Percentiles rank a stretch among this genome's conserved stretches.
phyloP scores from a whole-genome alignment of 1,140 invertebrate species.

The Tribolium castaneum region DNA sequence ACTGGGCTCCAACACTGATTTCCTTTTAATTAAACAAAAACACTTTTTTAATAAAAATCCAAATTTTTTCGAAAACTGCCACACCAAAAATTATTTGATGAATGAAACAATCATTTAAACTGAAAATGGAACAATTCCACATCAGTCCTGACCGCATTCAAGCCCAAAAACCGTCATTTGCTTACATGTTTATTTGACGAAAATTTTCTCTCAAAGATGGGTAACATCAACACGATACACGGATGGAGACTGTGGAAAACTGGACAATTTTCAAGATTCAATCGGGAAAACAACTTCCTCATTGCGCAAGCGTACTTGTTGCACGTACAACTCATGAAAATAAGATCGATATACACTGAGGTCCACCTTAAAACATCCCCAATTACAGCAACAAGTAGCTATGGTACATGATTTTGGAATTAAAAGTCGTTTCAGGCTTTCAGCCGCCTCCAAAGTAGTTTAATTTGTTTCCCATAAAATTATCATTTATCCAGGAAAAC shows the following conservation, averaged over 20 bases:
- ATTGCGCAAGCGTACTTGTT: constrained; percentile 53
- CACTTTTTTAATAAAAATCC: background rate
- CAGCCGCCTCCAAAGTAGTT: background rate
- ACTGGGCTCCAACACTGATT: background rate
- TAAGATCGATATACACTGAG: constrained; percentile 50
- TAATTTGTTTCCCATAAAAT: background rate
- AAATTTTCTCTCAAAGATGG: constrained; percentile 20
- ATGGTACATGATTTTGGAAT: background rate
- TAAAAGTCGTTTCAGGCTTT: background rate
- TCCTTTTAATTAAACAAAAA: constrained; percentile 11
- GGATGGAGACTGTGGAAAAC: constrained; percentile 32
- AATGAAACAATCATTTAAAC: constrained; percentile 11
- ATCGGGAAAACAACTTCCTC: constrained; percentile 39
- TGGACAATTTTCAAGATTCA: constrained; percentile 38
- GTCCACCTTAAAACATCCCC: constrained; percentile 40
- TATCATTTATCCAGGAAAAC: background rate
- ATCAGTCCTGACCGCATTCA: background rate
- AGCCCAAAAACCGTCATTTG: background rate
- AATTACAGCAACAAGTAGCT: constrained; percentile 51
- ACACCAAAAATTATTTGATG: background rate
- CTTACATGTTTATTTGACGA: constrained; percentile 31
- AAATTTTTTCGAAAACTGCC: background rate
- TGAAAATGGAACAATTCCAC: background rate
- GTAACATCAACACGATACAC: constrained; percentile 33
- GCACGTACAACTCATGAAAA: constrained; percentile 47